Percentiles rank a stretch among this genome's conserved stretches.
Conservation (phyloP, 2,888 invertebrate species). For the Quadriops clusia region DNA sequence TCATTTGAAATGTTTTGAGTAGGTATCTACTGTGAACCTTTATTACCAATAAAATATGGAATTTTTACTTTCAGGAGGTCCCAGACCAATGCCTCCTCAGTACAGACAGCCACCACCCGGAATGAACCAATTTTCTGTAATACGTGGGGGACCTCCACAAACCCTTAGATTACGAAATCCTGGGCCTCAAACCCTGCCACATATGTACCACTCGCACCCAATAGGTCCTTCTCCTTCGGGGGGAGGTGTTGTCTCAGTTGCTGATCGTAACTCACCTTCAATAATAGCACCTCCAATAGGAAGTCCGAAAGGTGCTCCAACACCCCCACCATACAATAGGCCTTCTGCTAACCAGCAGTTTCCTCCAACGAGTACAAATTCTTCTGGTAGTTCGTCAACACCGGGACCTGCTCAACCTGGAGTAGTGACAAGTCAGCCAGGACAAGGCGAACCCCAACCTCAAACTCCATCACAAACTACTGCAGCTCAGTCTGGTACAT, state of each 20-base stretch:
- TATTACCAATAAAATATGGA: not conserved
- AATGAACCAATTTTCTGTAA: slow-evolving; percentile 25
- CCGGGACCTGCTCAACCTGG: slow-evolving; percentile 11
- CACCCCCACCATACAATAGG: slow-evolving; percentile 30
- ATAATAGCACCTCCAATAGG: slow-evolving; percentile 34
- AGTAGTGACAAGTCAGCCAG: slow-evolving; percentile 1
- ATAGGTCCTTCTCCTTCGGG: slow-evolving; percentile 44
- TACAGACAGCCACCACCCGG: slow-evolving; percentile 24
- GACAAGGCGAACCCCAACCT: slow-evolving; percentile 23
- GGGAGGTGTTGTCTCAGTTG: slow-evolving; percentile 30
- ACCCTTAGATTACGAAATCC: slow-evolving; percentile 18
- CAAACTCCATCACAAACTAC: slow-evolving; percentile 11
- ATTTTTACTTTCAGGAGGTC: slow-evolving; percentile 15
- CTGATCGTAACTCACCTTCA: slow-evolving; percentile 27
- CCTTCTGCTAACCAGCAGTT: too few species aligned
- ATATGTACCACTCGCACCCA: slow-evolving; percentile 38
- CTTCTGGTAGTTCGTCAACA: slow-evolving; percentile 29
- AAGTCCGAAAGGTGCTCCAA: slow-evolving; percentile 27
- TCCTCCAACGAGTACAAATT: slow-evolving; percentile 25
- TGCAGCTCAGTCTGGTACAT: slow-evolving; percentile 9
- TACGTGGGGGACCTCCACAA: slow-evolving; percentile 24
- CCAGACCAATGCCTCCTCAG: slow-evolving; percentile 19
- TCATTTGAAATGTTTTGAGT: not conserved
- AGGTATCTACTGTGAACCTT: too few species aligned
- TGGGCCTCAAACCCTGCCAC: slow-evolving; percentile 24